Percentiles rank a stretch among this genome's conserved stretches.
phyloP scores from a whole-genome alignment of 2,888 invertebrate species.

The Caenorhabditis plicata region DNA sequence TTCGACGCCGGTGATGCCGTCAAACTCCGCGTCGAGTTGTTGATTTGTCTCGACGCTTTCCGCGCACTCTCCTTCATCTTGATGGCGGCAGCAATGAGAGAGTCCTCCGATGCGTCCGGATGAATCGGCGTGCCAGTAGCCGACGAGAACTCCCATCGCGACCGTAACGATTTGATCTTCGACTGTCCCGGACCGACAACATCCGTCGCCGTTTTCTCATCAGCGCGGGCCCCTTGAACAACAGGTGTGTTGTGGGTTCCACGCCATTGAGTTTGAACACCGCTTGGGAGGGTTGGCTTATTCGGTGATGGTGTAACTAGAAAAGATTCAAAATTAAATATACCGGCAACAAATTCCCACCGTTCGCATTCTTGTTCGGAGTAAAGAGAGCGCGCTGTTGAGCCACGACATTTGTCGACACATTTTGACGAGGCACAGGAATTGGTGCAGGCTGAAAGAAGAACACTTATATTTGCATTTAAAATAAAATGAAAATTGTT shows the following conservation, averaged over 20 bases:
- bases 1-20: constrained; percentile 21
- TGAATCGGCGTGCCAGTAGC: constrained; percentile 56
- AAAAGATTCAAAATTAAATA: no score
- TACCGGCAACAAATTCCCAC: neutral
- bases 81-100: constrained; percentile 42
- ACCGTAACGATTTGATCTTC: constrained; percentile 37
- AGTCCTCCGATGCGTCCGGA: constrained; percentile 49
- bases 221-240: constrained; percentile 37
- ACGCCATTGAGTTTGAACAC: constrained; percentile 44
- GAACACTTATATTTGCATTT: neutral
- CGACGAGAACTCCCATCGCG: constrained; percentile 54
- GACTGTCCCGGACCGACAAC: constrained; percentile 23
- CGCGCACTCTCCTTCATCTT: constrained; percentile 33
- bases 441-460: constrained; percentile 3
- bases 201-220: constrained; percentile 26
- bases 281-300: constrained; percentile 2
- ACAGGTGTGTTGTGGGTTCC: constrained; percentile 46
- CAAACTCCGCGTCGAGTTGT: constrained; percentile 4
- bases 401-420: neutral
- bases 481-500: constrained; percentile 5
- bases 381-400: constrained; percentile 6
- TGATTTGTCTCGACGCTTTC: constrained; percentile 14
- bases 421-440: constrained; percentile 12
- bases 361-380: neutral
- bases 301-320: no score